Conservation (phyloP, 2,797 vertebrate genomes). For the Enteromius fasciolatus region DNA sequence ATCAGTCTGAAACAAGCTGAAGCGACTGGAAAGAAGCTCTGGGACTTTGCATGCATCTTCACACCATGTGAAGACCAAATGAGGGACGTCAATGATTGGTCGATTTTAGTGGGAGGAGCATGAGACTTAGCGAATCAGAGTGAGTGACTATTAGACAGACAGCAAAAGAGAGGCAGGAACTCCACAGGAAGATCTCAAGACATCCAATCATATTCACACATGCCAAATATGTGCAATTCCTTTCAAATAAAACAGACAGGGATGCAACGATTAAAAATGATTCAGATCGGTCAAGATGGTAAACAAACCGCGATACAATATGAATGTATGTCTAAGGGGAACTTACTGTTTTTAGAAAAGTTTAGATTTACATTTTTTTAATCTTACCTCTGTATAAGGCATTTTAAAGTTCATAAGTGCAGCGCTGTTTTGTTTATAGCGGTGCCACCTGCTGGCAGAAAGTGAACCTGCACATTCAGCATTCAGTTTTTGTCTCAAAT, state of each 20-base stretch:
- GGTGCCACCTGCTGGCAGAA: no score
- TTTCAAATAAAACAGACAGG: background rate
- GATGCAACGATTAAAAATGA: no score
- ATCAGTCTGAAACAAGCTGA: background rate
- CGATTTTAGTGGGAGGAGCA: conserved; percentile 70
- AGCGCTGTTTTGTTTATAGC: no score
- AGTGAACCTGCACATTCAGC: no score
- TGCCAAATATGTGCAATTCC: background rate
- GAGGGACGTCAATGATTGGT: conserved; percentile 66
- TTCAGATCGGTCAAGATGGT: no score
- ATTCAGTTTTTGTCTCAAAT: no score
- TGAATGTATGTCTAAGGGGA: no score
- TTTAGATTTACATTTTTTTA: no score
- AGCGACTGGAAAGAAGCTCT: conserved; percentile 60
- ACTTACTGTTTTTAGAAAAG: no score
- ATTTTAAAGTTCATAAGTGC: no score
- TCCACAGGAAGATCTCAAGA: conserved; percentile 44
- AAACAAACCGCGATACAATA: no score
- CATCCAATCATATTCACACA: conserved; percentile 48
- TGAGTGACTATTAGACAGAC: conserved; percentile 57
- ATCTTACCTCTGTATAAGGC: no score
- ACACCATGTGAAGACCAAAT: conserved; percentile 70
- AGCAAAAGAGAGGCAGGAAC: conserved; percentile 64
- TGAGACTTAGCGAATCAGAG: conserved; percentile 70
- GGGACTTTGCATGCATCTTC: conserved; percentile 75